phyloP scores from a whole-genome alignment of 2,113 vertebrate species.

The Barnardius zonarius region DNA sequence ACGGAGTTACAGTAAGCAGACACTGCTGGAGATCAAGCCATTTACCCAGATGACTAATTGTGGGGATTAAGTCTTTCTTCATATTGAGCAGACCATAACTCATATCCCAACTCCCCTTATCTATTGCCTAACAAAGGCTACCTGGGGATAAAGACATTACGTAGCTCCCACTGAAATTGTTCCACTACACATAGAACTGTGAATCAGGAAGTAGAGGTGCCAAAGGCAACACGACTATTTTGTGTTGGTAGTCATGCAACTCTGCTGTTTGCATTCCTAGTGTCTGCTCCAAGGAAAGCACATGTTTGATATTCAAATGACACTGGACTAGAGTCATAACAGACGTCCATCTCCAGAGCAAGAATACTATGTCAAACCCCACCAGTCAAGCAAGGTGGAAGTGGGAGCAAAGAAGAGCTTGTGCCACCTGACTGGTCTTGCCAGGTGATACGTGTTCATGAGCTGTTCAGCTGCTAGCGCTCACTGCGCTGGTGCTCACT shows the following conservation, averaged over 20 bases:
- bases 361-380: not conserved
- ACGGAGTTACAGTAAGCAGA: not conserved
- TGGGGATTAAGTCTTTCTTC: not conserved
- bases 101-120: not conserved
- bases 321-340: not conserved
- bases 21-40: not conserved
- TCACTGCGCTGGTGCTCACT: not conserved
- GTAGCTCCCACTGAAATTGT: not conserved
- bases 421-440: not conserved
- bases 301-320: not conserved
- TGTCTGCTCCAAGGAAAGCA: not conserved
- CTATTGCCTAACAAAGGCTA: not conserved
- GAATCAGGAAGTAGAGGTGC: not conserved
- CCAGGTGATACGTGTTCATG: accelerated
- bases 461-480: not conserved
- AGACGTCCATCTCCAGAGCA: not conserved
- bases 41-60: not conserved
- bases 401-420: not conserved
- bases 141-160: not conserved
- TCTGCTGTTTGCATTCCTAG: not conserved
- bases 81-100: not conserved
- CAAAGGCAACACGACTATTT: not conserved
- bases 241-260: not conserved
- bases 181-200: not conserved
- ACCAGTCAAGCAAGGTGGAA: not conserved